Conservation (phyloP, 2,888 invertebrate genomes). For the Lypha dubia region DNA sequence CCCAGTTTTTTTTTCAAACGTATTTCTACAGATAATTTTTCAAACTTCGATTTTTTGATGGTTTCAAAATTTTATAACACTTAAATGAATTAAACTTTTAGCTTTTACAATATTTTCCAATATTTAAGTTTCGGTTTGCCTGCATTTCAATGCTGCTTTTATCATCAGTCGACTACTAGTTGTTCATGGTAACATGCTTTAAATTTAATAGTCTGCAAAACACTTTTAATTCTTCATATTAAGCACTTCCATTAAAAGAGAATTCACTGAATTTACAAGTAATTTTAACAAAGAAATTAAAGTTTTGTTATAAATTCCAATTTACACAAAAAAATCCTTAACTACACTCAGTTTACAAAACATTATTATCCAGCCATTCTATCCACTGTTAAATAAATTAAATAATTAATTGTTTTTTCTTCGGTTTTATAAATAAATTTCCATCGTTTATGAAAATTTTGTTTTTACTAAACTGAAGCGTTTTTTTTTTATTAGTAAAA, state of each 20-base stretch:
- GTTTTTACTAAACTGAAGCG: constrained; percentile 41
- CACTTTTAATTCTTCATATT: background rate
- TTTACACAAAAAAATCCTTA: constrained; percentile 10
- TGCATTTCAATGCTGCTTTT: too few species aligned
- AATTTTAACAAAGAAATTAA: constrained; percentile 21
- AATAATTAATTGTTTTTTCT: too few species aligned
- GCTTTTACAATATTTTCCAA: too few species aligned
- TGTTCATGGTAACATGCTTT: background rate
- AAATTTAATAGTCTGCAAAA: background rate
- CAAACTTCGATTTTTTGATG: background rate
- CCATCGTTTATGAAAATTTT: constrained; percentile 60
- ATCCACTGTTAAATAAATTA: constrained; percentile 44
- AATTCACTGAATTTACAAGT: background rate
- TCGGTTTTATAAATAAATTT: constrained; percentile 45
- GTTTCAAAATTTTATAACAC: too few species aligned
- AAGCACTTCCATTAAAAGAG: background rate
- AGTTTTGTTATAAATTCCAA: constrained; percentile 26
- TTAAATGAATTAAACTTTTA: too few species aligned
- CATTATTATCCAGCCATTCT: constrained; percentile 20
- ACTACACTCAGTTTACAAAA: constrained; percentile 15
- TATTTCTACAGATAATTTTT: too few species aligned
- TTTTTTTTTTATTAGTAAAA: constrained; percentile 49
- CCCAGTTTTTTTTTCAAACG: too few species aligned
- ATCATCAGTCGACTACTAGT: too few species aligned
- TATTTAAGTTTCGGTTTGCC: too few species aligned